A percentile compares a stretch with the other conserved stretches of the same genome.
These are phyloP conservation scores for Gephyroberyx darwinii DNA, from an alignment of 2,797 vertebrate species.

Conservation along the genomic window DNA sequence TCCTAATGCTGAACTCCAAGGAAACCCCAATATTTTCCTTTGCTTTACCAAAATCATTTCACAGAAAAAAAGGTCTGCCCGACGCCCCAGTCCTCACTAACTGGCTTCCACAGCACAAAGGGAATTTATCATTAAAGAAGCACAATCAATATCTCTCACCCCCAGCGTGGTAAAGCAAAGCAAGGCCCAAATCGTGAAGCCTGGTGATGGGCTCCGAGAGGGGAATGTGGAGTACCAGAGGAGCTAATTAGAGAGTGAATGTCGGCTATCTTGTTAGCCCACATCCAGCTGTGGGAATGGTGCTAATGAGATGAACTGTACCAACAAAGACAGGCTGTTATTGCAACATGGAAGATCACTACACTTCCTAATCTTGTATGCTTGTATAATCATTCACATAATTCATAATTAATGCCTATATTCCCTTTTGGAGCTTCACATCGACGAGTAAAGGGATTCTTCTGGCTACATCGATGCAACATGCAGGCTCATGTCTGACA, in stretches of 20 bases:
- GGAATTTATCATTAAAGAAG: conserved; percentile 83
- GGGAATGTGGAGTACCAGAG: conserved; percentile 68
- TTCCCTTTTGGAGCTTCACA: conserved; percentile 59
- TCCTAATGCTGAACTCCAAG: conserved; percentile 46
- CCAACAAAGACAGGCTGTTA: conserved; percentile 69
- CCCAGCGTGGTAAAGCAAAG: conserved; percentile 65
- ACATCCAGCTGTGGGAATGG: conserved; percentile 73
- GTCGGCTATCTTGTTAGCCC: conserved; percentile 74
- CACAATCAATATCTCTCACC: conserved; percentile 76
- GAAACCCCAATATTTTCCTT: conserved; percentile 43
- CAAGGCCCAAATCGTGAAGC: conserved; percentile 53
- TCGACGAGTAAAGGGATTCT: conserved; percentile 55
- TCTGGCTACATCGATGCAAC: conserved; percentile 52
- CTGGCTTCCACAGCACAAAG: conserved; percentile 75
- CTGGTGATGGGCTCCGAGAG: conserved; percentile 55
- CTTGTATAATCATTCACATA: conserved; percentile 74
- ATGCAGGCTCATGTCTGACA: conserved; percentile 65
- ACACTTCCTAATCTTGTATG: conserved; percentile 69
- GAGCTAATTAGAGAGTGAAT: conserved; percentile 77
- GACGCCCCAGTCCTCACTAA: conserved; percentile 57
- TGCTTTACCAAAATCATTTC: conserved; percentile 50
- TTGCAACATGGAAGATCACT: conserved; percentile 72
- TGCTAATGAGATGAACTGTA: conserved; percentile 74
- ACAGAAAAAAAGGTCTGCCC: conserved; percentile 50
- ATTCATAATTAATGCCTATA: conserved; percentile 75